Percentiles rank a stretch among this genome's conserved stretches.
Evolutionary conservation across 2,113 vertebrate species (phyloP).

Genomic region (Melanerpes aurifrons): DNA sequence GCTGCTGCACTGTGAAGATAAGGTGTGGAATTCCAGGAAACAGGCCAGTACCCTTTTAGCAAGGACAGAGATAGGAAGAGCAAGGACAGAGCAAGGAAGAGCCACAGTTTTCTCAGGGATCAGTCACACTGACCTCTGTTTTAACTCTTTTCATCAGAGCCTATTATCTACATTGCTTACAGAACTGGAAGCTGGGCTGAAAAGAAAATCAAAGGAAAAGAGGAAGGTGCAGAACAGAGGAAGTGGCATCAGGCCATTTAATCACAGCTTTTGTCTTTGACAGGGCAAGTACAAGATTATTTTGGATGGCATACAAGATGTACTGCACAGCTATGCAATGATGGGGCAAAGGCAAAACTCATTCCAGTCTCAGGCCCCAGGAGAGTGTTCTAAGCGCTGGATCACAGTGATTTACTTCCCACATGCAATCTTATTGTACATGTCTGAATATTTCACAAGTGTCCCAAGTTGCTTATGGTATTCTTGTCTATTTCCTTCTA

Average conservation of each 20-base stretch:
- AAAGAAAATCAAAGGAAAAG: neutral
- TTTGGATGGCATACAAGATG: constrained; percentile 11
- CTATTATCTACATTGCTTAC: neutral
- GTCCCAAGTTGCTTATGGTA: neutral
- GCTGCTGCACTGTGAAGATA: neutral
- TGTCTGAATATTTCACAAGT: neutral
- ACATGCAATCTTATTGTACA: neutral
- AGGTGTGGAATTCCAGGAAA: neutral
- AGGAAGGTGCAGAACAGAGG: neutral
- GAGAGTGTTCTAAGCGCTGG: neutral
- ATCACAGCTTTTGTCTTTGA: constrained; percentile 28
- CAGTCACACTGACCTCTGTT: neutral
- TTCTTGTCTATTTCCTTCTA: neutral
- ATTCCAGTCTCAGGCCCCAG: neutral
- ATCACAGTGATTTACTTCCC: neutral
- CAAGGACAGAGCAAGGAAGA: no score
- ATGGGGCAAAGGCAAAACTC: neutral
- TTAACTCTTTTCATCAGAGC: neutral
- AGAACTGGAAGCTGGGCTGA: neutral
- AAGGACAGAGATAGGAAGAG: no score
- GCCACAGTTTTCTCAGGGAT: neutral
- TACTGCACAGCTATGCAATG: neutral
- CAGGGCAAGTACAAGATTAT: neutral
- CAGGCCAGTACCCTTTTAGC: neutral
- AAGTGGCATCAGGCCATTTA: constrained; percentile 7